Evolutionary conservation across 2,888 invertebrate genomes (phyloP).

Genomic region (Melangyna quadrimaculata): DNA sequence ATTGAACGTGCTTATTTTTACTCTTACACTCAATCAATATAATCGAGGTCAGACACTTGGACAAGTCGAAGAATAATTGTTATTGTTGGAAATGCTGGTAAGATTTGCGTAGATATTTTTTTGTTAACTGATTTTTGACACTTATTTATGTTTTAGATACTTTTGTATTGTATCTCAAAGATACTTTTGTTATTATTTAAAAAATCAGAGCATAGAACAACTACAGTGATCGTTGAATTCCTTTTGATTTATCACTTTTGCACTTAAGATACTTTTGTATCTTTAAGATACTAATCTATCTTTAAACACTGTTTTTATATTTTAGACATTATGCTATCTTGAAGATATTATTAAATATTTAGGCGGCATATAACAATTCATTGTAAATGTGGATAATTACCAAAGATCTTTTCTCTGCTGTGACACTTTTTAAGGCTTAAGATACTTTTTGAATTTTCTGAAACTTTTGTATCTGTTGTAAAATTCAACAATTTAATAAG

Average conservation of each 20-base stretch:
- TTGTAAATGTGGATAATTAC: background rate
- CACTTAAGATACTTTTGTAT: slow-evolving; percentile 9
- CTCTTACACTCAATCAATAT: slow-evolving; percentile 48
- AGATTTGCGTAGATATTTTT: background rate
- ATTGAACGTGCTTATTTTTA: slow-evolving; percentile 53
- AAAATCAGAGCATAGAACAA: no score
- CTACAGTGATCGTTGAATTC: no score
- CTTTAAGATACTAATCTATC: no score
- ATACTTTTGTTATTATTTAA: background rate
- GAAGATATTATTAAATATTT: background rate
- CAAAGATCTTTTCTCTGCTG: no score
- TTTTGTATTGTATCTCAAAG: slow-evolving; percentile 2
- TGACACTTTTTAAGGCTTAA: background rate
- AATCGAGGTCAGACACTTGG: slow-evolving; percentile 56
- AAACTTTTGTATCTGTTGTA: background rate
- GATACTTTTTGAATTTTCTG: background rate
- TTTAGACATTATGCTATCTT: background rate
- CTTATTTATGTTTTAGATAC: background rate
- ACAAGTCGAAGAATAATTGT: slow-evolving; percentile 29
- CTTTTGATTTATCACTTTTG: background rate
- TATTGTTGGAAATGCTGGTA: background rate
- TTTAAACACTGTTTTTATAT: no score
- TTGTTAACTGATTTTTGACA: background rate
- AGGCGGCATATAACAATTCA: background rate
- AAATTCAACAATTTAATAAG: background rate